Conservation (phyloP, 2,797 vertebrate genomes). For the Rhodeus uyekii region DNA sequence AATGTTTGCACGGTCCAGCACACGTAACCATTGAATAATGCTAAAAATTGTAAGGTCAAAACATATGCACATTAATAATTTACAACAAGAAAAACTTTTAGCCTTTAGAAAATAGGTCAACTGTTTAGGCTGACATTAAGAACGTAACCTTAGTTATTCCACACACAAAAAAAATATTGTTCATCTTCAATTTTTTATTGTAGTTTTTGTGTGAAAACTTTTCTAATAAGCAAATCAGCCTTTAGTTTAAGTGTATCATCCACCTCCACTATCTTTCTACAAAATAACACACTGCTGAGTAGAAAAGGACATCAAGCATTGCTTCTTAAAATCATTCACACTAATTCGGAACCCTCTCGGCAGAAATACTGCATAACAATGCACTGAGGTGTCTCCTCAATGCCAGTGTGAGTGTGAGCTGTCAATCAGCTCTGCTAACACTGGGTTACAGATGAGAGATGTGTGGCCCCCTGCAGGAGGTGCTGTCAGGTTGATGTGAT, state of each 20-base stretch:
- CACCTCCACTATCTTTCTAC: conserved; percentile 14
- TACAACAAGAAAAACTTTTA: too few relatives aligned
- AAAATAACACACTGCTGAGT: conserved; percentile 21
- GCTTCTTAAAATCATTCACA: conserved; percentile 28
- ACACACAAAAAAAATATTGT: too few relatives aligned
- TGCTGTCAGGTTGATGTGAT: conserved; percentile 80
- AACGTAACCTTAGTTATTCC: too few relatives aligned
- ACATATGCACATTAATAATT: background rate
- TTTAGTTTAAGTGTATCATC: conserved; percentile 29
- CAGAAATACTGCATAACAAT: conserved; percentile 53
- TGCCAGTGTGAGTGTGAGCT: conserved; percentile 65
- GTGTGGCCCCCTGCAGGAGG: conserved; percentile 73
- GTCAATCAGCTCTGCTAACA: conserved; percentile 72
- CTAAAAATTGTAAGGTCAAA: background rate
- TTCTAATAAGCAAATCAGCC: conserved; percentile 14
- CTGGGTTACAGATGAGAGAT: conserved; percentile 70
- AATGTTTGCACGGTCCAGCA: background rate
- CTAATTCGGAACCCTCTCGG: conserved; percentile 31
- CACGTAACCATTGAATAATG: too few relatives aligned
- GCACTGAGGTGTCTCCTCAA: conserved; percentile 34
- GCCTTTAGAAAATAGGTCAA: too few relatives aligned
- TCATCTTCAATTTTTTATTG: background rate
- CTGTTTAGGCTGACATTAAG: too few relatives aligned
- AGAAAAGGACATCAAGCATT: conserved; percentile 26
- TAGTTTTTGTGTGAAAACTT: background rate